Base-by-base conservation (phyloP, 2,113 vertebrate species). In the Hippopotamus amphibius region DNA sequence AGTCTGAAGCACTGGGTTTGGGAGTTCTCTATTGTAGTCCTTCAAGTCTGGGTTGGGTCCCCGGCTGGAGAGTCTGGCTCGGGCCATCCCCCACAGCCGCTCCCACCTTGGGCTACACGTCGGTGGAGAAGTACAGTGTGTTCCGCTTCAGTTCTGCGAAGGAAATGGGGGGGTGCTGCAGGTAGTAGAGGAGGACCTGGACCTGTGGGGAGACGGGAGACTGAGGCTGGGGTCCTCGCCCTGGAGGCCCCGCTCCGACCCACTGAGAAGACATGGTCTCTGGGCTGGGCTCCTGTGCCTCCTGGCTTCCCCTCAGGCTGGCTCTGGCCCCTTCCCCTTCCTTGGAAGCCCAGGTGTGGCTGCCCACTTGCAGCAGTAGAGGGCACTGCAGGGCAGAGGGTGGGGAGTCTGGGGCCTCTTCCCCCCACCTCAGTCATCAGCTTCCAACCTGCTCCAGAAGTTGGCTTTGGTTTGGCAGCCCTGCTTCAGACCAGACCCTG, bases 41-140 rank as follows among this genome's bases (percentile, higher is more conserved):
- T 97, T 98, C 89, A 96, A 98, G 98, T 98, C 98, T 22, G 0
- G 88, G 66, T 65, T 65, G 97, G 92, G 83, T 86, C 97, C 96
- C 93, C 5, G 26, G 95, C 95, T 72, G 96, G 91, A 96, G 97
- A 68, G 96, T 97, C 97, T 89, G 95, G 94, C 77, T 93, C 82
- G 74, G 94, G 93, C 96, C 91, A 17, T 13, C 97, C 95, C 91
- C 90, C 53, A 19, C 93, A 97, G 97, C 95, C 4, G 30, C 69
- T 88, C 97, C 84, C 46, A 28, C 90, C 96, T 91, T 15, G 72
- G 85, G 98, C 98, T 99, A 99, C 98, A 99, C 99, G 24, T 99
- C 99, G n/a, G 99, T 99, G 98, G 99, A 99, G 98, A 99, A 99
- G 98, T 99, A 99, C 97, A 99, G 99, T 84, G 99, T 99, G 98